phyloP scores from a whole-genome alignment of 1,140 invertebrate species.

The Thalassaphorura encarpata region DNA sequence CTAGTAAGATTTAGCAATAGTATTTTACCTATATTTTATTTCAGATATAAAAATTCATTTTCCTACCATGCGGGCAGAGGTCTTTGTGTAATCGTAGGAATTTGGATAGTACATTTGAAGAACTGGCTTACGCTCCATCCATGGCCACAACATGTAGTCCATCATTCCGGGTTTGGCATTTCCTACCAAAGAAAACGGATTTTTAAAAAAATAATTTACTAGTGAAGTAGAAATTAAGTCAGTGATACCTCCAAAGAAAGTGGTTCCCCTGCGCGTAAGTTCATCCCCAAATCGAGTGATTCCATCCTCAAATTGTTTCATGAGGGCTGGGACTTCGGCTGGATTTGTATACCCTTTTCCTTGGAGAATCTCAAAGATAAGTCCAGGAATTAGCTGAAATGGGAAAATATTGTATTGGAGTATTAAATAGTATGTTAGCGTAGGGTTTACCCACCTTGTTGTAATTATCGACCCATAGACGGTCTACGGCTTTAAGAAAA shows the following conservation, averaged over 20 bases:
- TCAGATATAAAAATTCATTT: neutral
- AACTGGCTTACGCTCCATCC: slow-evolving; percentile 34
- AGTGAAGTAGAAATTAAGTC: neutral
- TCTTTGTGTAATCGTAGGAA: neutral
- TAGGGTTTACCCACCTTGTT: neutral
- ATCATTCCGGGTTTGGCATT: slow-evolving; percentile 34
- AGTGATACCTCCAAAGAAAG: slow-evolving; percentile 52
- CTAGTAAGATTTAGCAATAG: neutral
- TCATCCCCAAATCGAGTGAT: slow-evolving; percentile 57
- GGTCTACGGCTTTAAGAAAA: neutral
- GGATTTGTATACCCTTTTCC: neutral
- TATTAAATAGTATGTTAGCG: neutral
- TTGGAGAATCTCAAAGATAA: neutral
- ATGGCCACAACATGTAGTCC: slow-evolving; percentile 41
- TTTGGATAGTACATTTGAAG: slow-evolving; percentile 8
- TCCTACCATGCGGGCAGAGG: neutral
- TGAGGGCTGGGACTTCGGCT: neutral
- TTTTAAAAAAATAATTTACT: neutral
- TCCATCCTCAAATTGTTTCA: slow-evolving; percentile 8
- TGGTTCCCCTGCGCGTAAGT: slow-evolving; percentile 48
- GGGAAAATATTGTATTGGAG: neutral
- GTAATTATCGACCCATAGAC: neutral
- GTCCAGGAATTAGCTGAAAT: neutral
- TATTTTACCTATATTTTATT: neutral
- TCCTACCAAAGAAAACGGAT: slow-evolving; percentile 14